Conservation (phyloP, 2,888 invertebrate genomes). For the Netelia fuscicornis region DNA sequence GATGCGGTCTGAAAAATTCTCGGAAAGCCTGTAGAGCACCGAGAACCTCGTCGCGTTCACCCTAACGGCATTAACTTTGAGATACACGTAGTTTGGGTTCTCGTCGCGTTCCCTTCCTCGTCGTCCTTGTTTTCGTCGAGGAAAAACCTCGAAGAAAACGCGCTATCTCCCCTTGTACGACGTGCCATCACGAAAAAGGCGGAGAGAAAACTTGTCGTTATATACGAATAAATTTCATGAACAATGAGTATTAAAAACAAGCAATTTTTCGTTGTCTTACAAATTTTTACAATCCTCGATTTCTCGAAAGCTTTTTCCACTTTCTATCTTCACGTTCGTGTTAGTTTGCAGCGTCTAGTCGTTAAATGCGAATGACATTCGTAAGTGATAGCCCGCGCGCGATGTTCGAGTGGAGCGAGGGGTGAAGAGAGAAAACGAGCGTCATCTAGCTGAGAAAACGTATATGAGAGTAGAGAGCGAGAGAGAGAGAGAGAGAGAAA, state of each 20-base stretch:
- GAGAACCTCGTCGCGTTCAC: constrained; percentile 1
- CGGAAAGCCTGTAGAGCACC: constrained; percentile 32
- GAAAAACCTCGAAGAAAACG: constrained; percentile 5
- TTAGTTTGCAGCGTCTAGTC: constrained; percentile 26
- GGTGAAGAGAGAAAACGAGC: neutral
- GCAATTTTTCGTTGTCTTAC: neutral
- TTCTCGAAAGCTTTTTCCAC: constrained; percentile 21
- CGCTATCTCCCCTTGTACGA: neutral
- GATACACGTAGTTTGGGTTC: neutral
- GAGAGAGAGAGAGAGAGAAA: neutral
- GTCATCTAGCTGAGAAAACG: constrained; percentile 15
- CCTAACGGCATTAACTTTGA: constrained; percentile 28
- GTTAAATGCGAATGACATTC: constrained; percentile 61
- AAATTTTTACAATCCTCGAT: constrained; percentile 47
- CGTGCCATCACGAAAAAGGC: neutral
- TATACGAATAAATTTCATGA: constrained; percentile 56
- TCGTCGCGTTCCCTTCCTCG: neutral
- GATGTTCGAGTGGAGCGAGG: neutral
- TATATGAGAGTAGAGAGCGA: neutral
- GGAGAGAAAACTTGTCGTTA: neutral
- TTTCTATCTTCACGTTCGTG: neutral
- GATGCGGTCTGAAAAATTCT: constrained; percentile 35
- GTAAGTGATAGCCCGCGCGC: constrained; percentile 21
- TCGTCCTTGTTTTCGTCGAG: neutral
- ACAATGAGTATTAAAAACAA: constrained; percentile 38